Base-by-base conservation (phyloP, 2,797 vertebrate species). In the Holocentrus rufus region DNA sequence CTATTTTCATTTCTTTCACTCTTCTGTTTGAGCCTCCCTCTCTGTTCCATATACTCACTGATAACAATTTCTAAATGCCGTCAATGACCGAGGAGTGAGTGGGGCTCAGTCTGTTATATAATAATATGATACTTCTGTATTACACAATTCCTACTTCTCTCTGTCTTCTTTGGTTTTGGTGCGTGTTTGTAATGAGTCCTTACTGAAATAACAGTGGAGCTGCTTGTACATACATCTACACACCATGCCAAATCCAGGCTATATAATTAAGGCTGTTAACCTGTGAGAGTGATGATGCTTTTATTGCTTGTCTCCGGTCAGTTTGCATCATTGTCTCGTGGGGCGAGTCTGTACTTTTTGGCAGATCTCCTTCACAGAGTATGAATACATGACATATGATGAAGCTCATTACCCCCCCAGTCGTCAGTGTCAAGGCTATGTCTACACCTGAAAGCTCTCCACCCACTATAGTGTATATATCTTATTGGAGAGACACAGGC, bases 191-290 rank as follows among this genome's bases (percentile, higher is more conserved):
- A 50, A 56, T 30, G 13, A 25, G 34, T 14, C 53, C 9, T 15
- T 0, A 34, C 72, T 67, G 22, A 76, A 76, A 53, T 52, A 70
- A 49, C 42, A 54, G 46, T 59, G 39, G 47, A 42, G 17, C 36
- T 54, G 44, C 60, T 69, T 55, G 58, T 20, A 68, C 22, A 20
- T 55, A 15, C 23, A 23, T 34, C 20, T 17, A 27, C n/a, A 44
- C 50, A 34, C 22, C 56, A 44, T 50, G 54, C 76, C 34, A 44
- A 65, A 31, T 52, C 59, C 25, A 20, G 22, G 62, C 34, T 1
- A 4, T 68, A 27, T 65, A 70, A 76, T 80, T 57, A 72, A 42
- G 14, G n/a, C 39, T 47, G 17, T 34, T 75, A 20, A 73, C 50
- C 27, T 49, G 69, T 60, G 39, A 68, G 34, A 7, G 34, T 53